phyloP scores from a whole-genome alignment of 2,113 vertebrate species.

The Sturnus vulgaris region DNA sequence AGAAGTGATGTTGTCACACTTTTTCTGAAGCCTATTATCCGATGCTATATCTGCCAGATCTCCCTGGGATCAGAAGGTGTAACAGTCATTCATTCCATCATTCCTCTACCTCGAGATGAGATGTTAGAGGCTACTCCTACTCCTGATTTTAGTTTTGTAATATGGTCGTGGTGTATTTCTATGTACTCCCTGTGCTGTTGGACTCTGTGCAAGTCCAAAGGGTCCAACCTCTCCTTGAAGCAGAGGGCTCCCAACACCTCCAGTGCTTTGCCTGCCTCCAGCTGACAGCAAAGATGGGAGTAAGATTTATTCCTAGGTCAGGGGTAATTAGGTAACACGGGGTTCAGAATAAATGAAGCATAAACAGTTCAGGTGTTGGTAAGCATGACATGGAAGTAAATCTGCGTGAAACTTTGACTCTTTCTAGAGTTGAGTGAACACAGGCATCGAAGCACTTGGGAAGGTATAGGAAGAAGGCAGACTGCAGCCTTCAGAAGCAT shows the following conservation, averaged over 20 bases:
- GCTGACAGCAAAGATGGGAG: neutral
- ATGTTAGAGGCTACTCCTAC: neutral
- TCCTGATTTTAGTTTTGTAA: neutral
- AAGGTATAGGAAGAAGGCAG: neutral
- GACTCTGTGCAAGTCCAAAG: neutral
- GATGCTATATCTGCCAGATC: neutral
- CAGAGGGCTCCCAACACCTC: neutral
- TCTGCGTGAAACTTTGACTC: neutral
- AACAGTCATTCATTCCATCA: neutral
- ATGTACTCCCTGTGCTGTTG: neutral
- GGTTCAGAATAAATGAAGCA: neutral
- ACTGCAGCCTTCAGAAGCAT: neutral
- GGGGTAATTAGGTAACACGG: neutral
- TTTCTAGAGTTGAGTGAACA: neutral
- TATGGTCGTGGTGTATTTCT: accelerated
- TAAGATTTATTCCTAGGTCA: neutral
- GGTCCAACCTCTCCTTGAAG: neutral
- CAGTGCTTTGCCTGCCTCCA: neutral
- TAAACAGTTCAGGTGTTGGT: neutral
- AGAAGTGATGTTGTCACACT: neutral
- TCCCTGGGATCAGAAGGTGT: neutral
- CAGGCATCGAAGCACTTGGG: neutral
- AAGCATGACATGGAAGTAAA: neutral
- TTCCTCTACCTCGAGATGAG: neutral
- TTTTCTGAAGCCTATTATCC: neutral